Base-by-base conservation (phyloP, 2,888 invertebrate species). In the Lithophane ornitopus region DNA sequence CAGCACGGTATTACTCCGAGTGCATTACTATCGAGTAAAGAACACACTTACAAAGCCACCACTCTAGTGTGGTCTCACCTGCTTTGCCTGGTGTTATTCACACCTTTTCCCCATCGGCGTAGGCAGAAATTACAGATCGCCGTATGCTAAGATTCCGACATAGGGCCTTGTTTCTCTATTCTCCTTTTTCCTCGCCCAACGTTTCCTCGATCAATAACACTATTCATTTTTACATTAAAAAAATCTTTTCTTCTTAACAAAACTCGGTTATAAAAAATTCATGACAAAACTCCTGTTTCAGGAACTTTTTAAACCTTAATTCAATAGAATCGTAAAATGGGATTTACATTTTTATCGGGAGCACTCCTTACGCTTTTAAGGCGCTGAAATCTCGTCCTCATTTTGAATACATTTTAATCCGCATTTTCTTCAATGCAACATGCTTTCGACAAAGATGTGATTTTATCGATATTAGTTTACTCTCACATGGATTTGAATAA, bases 261-360 rank as follows among this genome's bases (percentile, higher is more conserved):
- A 74, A 77, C 52, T 63, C 28, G 41, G 52, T 28, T 22, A 46
- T 67, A 66, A 81, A 65, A 78, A 66, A 49, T 52, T 82, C 82
- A 81, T 54, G 78, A 67, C 81, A 56, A 39, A 66, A 81, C 82
- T 82, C 62, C 52, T 54, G 52, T 78, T 65, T 81, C 75, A 78
- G 74, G 7, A 8, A 74, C 81, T 78, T 78, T 73, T 82, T 59
- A 63, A 74, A 86, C 66, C 74, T 68, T 63, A 87, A 86, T 82
- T 87, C 78, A 81, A 81, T 84, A 62, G 80, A 78, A 85, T 80
- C 81, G 77, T 81, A 72, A 85, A 84, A 85, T 63, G 69, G 19
- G 63, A 87, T 84, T 87, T 81, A 76, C 86, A 86, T 87, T 87
- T 85, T 87, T 84, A 81, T 86, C 72, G 56, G 72, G 44, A 66